A percentile compares a stretch with the other conserved stretches of the same genome.
phyloP scores from a whole-genome alignment of 2,113 vertebrate genomes.

The Callionymus lyra region DNA sequence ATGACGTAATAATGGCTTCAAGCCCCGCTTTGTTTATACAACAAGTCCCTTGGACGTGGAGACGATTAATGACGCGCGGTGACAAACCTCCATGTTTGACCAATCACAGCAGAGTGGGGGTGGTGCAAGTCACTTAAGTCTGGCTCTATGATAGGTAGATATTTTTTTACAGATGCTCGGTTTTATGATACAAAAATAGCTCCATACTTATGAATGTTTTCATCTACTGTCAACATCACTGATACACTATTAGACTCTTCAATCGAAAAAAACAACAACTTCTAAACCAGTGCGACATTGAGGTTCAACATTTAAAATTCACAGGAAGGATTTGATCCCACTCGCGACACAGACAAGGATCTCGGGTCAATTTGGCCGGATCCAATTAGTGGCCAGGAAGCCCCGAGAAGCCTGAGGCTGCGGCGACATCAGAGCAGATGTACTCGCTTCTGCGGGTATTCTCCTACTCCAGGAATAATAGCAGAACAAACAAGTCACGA shows the following conservation, averaged over 20 bases:
- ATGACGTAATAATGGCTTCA: too few relatives aligned
- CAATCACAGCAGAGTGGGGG: too few relatives aligned
- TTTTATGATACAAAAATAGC: too few relatives aligned
- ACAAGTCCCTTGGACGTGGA: too few relatives aligned
- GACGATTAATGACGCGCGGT: too few relatives aligned
- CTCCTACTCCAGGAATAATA: slow-evolving; percentile 39
- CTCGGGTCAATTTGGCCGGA: slow-evolving; percentile 46
- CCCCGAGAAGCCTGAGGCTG: slow-evolving; percentile 28
- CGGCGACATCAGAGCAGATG: slow-evolving; percentile 25
- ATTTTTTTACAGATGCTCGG: too few relatives aligned
- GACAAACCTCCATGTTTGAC: too few relatives aligned
- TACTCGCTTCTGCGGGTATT: slow-evolving; percentile 14
- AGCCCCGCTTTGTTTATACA: too few relatives aligned
- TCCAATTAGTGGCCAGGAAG: slow-evolving; percentile 56
- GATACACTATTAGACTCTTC: slow-evolving; percentile 5
- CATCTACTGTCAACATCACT: too few relatives aligned
- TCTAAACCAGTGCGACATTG: slow-evolving; percentile 17
- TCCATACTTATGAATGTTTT: too few relatives aligned
- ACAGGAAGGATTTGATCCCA: slow-evolving; percentile 42
- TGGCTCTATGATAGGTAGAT: too few relatives aligned
- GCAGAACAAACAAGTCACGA: slow-evolving; percentile 68
- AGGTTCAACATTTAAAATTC: slow-evolving; percentile 32
- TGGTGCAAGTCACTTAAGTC: too few relatives aligned
- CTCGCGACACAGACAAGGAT: slow-evolving; percentile 27
- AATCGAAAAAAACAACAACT: slow-evolving; percentile 18